These are phyloP conservation scores for Sus scrofa DNA, from an alignment of 2,113 vertebrate species.

Conservation along the genomic window DNA sequence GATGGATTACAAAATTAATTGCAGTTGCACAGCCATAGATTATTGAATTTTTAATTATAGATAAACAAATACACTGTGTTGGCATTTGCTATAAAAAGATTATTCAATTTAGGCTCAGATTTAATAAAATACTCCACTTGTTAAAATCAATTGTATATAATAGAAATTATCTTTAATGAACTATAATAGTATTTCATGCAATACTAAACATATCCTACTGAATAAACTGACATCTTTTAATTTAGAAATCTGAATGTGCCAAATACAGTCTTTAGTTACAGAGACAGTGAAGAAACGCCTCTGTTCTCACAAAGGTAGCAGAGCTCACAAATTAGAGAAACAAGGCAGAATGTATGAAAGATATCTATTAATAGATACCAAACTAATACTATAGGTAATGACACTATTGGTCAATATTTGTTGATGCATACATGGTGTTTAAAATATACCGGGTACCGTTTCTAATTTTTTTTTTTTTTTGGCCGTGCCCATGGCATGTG, in stretches of 20 bases:
- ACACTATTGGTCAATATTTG: neutral
- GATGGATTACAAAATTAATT: neutral
- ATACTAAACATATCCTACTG: neutral
- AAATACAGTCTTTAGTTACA: neutral
- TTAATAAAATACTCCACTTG: neutral
- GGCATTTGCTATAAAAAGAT: neutral
- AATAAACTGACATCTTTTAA: neutral
- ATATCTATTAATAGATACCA: neutral
- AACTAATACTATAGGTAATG: neutral
- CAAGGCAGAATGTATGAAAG: neutral
- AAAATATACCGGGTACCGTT: neutral
- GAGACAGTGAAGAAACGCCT: neutral
- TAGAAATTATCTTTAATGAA: neutral
- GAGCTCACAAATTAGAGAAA: neutral
- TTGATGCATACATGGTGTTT: neutral
- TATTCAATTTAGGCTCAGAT: neutral
- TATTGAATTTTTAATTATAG: neutral
- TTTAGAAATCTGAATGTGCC: neutral
- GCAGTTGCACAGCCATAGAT: neutral
- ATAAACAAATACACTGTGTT: neutral
- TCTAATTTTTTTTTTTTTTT: neutral
- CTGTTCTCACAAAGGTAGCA: neutral
- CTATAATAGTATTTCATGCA: neutral
- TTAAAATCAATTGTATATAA: neutral
- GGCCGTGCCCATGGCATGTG: too few species aligned